Conservation (phyloP, 2,888 invertebrate genomes). For the Aphrophora alni region DNA sequence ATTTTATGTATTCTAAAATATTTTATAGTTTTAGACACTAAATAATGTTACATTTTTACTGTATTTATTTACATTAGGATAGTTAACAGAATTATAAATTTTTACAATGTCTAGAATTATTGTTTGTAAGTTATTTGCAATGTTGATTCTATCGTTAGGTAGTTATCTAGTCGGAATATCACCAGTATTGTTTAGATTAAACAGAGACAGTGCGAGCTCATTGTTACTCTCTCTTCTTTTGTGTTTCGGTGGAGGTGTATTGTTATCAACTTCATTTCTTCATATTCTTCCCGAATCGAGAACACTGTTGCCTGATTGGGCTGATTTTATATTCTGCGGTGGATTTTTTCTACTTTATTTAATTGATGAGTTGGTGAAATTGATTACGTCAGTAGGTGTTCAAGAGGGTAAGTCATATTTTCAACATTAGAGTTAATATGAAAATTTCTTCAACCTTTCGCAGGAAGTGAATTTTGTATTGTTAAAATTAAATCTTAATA, state of each 20-base stretch:
- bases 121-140: conserved; percentile 58
- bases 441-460: too few relatives aligned
- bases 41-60: too few relatives aligned
- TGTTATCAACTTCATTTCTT: conserved; percentile 75
- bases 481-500: too few relatives aligned
- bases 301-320: conserved; percentile 63
- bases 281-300: conserved; percentile 85
- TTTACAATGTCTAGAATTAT: background rate
- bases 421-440: background rate
- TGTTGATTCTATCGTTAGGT: conserved; percentile 69
- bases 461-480: too few relatives aligned
- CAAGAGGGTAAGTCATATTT: background rate
- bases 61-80: too few relatives aligned
- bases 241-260: conserved; percentile 82
- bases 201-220: conserved; percentile 59
- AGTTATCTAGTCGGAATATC: conserved; percentile 74
- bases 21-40: too few relatives aligned
- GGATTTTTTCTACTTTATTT: conserved; percentile 77
- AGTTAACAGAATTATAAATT: too few relatives aligned
- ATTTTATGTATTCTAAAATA: too few relatives aligned
- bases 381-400: background rate
- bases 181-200: conserved; percentile 41
- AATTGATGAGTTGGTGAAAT: conserved; percentile 74
- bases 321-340: conserved; percentile 69
- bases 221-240: conserved; percentile 71